Evolutionary conservation across 2,797 vertebrate species (phyloP), one percentile per base, ranked within the genome.

Genomic region (Oreortyx pictus): DNA sequence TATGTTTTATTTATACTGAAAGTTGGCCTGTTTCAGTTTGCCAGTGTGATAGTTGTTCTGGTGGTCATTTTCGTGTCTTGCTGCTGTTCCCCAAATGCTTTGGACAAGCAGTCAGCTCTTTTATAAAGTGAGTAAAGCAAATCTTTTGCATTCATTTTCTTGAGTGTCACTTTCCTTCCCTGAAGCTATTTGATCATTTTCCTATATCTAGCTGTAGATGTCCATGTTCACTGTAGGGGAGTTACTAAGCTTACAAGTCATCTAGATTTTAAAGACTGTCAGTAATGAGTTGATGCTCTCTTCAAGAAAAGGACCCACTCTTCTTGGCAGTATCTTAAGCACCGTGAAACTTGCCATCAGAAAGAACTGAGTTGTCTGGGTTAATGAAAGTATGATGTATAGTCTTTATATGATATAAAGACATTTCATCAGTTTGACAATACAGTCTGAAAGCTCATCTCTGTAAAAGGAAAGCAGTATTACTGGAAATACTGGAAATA

Each of bases 401-500:
- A 76, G 19, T 60, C 64, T 70, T 92, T 59, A 47, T 39, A 47
- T 17, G 37, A 52, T 67, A 41, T 47, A 82, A 73, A 13, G 50
- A 75, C 66, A 83, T 89, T 92, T 56, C 59, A 81, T 95, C 66
- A 23, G 3, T 44, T 14, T 62, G 66, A 82, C 66, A 94, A 62
- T 70, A 19, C 8, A 81, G 47, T 72, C 77, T 86, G 73, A 91
- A 92, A 78, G 35, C 39, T 39, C 27, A 70, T 16, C 33, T 50
- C 13, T 49, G 44, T 13, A 59, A 37, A 75, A 54, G 43, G 33
- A 39, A 56, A 41, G 27, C 14, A 70, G 70, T 76, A 73, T 96
- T 93, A 88, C 83, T 90, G 83, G 86, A 94, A 92, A 76, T 62
- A 73, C 43, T 82, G 46, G 47, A 94, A 94, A 90, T 66, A 52